Percentiles rank a stretch among this genome's conserved stretches.
Conservation (phyloP, 2,797 vertebrate species). For the Peromyscus nudipes region DNA sequence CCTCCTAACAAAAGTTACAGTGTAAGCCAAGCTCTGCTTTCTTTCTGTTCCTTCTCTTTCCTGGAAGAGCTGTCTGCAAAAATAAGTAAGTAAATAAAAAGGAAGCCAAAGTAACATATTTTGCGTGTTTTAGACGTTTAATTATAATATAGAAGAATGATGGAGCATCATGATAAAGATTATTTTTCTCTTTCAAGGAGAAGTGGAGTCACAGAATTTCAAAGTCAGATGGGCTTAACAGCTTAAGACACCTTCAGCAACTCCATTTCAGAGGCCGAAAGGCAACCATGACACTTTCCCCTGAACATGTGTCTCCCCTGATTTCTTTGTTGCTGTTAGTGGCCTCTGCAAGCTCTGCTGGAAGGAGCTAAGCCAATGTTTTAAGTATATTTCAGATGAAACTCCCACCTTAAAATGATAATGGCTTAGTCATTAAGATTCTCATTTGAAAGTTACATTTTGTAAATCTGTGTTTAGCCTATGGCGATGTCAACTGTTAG, state of each 20-base stretch:
- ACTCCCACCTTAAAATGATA: neutral
- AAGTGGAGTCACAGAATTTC: slow-evolving; percentile 25
- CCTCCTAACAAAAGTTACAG: neutral
- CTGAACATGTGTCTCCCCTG: neutral
- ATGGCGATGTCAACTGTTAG: neutral
- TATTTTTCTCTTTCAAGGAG: slow-evolving; percentile 9
- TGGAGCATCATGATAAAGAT: neutral
- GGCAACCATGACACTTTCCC: neutral
- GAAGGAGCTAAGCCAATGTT: neutral
- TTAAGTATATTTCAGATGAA: neutral
- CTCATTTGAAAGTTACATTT: slow-evolving; percentile 16
- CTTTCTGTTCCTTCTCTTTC: slow-evolving; percentile 45
- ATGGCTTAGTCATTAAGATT: neutral
- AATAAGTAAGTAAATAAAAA: neutral
- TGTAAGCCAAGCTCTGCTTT: neutral
- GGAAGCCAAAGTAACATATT: neutral
- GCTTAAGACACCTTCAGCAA: neutral
- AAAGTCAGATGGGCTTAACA: neutral
- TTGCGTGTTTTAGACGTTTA: neutral
- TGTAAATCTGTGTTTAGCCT: neutral
- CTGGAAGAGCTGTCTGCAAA: neutral
- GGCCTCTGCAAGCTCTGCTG: neutral
- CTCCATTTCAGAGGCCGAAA: neutral
- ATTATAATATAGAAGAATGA: neutral
- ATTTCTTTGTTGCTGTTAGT: neutral